Base-by-base conservation (phyloP, 1,140 invertebrate species). In the Triops cancriformis region DNA sequence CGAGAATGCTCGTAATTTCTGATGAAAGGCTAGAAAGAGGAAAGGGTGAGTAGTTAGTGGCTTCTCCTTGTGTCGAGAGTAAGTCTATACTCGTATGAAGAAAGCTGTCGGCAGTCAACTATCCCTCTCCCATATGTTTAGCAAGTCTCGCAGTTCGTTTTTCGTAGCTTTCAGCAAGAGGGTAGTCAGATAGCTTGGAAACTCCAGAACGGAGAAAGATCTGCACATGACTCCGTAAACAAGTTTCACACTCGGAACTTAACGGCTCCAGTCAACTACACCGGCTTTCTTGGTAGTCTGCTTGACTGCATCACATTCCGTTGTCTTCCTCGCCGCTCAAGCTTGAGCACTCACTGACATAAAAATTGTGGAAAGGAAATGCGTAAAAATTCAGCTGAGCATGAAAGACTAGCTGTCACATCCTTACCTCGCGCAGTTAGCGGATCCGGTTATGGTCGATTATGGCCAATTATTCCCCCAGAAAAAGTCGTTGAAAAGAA, bases 301-400 rank as follows among this genome's bases (percentile, higher is more conserved):
- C 14, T 23, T 6, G 51, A 18, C 18, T 23, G 23, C 6, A 64
- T 64, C 23, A 14, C 51, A 23, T 18, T 64, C 14, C 51, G 14
- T 64, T 64, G 14, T 64, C 51, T n/a, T 64, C 51, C 18, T 64
- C 6, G 23, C 9, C 14, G 31, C 31, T 37, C 31, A 37, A 37
- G 31, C 51, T 64, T 64, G 51, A 64, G 18, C 23, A 64, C 51
- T 14, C 51, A 64, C 6, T 6, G 10, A 18, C 7, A 37, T 2
- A 74, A 74, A 74, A 74, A 74, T 74, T 26, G 37, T 74, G 18
- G 4, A 28, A 74, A 74, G 27, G 37, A 27, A 74, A 28, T 74
- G 27, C 23, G 27, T 23, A 74, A 23, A 73, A 23, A 74, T 31
- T 74, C 14, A 37, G 31, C 31, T 37, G 31, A 37, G 31, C 31